Percentiles rank a stretch among this genome's conserved stretches.
Conservation (phyloP, 2,888 invertebrate genomes). For the Philonicus albiceps region DNA sequence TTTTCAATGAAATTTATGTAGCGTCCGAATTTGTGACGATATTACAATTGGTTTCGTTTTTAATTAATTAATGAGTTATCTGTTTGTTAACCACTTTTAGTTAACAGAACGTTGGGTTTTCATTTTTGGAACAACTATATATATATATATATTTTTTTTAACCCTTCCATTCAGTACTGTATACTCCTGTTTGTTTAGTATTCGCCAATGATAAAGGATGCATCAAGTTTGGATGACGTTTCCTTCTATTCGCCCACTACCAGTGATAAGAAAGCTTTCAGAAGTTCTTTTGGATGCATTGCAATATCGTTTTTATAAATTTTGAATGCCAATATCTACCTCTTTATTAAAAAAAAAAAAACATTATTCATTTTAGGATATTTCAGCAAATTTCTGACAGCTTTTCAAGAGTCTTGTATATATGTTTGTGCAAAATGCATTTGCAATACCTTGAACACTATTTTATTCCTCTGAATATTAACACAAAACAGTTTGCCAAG, state of each 20-base stretch:
- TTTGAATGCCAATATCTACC: neutral
- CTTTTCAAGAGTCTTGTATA: conserved; percentile 36
- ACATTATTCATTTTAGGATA: neutral
- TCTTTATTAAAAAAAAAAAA: conserved; percentile 3
- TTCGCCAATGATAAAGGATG: conserved; percentile 36
- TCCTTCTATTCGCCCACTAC: conserved; percentile 35
- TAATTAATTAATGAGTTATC: neutral
- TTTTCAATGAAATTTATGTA: conserved; percentile 15
- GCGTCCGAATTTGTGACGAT: conserved; percentile 7
- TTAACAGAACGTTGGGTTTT: conserved; percentile 26
- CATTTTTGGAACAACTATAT: neutral
- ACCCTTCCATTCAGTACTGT: neutral
- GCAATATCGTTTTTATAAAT: conserved; percentile 1
- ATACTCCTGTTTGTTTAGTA: conserved; percentile 34
- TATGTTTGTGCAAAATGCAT: conserved; percentile 41
- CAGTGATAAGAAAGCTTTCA: conserved; percentile 30
- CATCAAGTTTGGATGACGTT: conserved; percentile 38
- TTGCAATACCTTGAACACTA: conserved; percentile 31
- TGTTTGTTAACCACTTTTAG: conserved; percentile 23
- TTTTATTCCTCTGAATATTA: neutral
- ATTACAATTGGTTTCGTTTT: neutral
- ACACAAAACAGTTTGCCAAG: conserved; percentile 9
- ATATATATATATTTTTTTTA: neutral
- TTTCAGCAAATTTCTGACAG: conserved; percentile 24
- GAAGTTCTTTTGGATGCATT: conserved; percentile 14